phyloP scores from a whole-genome alignment of 2,888 invertebrate species.

The Ceraclea dissimilis region DNA sequence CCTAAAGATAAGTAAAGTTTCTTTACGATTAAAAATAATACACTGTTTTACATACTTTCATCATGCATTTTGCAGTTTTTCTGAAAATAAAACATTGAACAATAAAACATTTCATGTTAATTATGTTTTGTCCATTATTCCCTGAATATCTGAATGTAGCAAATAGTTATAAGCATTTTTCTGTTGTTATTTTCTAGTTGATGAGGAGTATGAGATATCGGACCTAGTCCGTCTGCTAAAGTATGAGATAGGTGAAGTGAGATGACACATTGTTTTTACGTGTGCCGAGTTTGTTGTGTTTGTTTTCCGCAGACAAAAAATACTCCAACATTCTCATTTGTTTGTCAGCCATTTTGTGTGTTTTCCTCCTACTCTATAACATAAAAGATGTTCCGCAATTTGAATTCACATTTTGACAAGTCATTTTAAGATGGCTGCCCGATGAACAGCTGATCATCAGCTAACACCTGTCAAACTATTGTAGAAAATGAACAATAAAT shows the following conservation, averaged over 20 bases:
- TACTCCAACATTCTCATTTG: background rate
- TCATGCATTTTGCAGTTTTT: no score
- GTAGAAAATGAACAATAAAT: no score
- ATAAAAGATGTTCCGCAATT: background rate
- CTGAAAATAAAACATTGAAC: no score
- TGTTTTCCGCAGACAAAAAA: background rate
- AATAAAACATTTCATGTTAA: no score
- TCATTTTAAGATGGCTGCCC: background rate
- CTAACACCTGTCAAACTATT: no score
- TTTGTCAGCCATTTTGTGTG: background rate
- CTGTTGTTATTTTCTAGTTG: conserved; percentile 52
- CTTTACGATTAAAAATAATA: no score
- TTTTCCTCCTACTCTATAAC: background rate
- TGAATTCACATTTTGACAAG: background rate
- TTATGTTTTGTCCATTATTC: no score
- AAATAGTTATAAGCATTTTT: no score
- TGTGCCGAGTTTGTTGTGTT: conserved; percentile 29
- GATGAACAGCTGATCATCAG: no score
- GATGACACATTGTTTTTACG: conserved; percentile 31
- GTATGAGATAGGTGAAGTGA: conserved; percentile 54
- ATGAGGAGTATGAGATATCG: conserved; percentile 62
- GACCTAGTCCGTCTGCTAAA: conserved; percentile 66
- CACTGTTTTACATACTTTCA: no score
- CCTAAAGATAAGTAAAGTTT: no score
- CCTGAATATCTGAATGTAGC: no score